Evolutionary conservation across 2,113 vertebrate genomes (phyloP).

Genomic region (Zosterops japonicus): DNA sequence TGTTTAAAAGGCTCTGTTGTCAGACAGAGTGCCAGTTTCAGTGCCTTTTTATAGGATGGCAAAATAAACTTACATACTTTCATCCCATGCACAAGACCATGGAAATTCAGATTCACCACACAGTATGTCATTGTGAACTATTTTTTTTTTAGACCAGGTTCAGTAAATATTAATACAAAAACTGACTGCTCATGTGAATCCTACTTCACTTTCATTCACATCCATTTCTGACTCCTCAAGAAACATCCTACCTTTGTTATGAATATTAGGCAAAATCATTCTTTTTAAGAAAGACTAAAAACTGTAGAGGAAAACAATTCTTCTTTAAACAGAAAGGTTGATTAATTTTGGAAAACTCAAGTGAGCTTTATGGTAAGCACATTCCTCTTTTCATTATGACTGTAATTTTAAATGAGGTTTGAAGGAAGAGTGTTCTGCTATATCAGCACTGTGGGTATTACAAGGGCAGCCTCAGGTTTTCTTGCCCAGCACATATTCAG

Average conservation of each 20-base stretch:
- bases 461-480: neutral
- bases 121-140: neutral
- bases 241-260: neutral
- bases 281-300: neutral
- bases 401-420: neutral
- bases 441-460: neutral
- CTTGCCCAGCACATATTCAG: neutral
- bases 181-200: neutral
- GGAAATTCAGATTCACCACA: neutral
- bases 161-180: neutral
- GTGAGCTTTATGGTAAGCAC: neutral
- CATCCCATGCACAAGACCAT: neutral
- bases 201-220: neutral
- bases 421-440: neutral
- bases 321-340: neutral
- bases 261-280: neutral
- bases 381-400: neutral
- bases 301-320: neutral
- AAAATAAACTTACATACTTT: neutral
- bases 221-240: neutral
- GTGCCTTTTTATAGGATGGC: neutral
- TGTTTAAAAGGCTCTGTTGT: neutral
- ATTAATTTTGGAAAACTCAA: neutral
- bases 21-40: neutral
- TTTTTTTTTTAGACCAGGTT: neutral